Percentiles rank a stretch among this genome's conserved stretches.
Conservation (phyloP, 2,888 invertebrate species). For the Dyspetes luteomarginatus region DNA sequence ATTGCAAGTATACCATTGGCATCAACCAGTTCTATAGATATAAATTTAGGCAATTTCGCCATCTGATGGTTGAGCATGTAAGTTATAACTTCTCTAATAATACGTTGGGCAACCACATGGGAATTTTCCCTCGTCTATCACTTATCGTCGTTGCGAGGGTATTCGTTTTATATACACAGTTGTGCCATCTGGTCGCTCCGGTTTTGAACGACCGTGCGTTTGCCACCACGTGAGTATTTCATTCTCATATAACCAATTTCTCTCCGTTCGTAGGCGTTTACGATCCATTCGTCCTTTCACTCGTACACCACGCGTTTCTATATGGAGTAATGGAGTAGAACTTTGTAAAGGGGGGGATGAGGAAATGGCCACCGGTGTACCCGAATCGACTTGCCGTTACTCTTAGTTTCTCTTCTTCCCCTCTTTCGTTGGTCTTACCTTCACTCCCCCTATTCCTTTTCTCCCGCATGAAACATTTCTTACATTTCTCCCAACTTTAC, state of each 20-base stretch:
- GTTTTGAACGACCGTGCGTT: conserved; percentile 45
- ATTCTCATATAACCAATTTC: conserved; percentile 53
- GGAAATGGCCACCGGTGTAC: not conserved
- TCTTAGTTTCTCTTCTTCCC: conserved; percentile 32
- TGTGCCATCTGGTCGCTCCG: conserved; percentile 25
- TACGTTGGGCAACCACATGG: conserved; percentile 19
- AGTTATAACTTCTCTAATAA: conserved; percentile 48
- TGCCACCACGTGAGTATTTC: conserved; percentile 56
- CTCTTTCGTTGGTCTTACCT: not conserved
- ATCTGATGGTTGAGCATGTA: conserved; percentile 43
- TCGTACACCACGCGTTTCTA: conserved; percentile 8
- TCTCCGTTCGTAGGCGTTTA: conserved; percentile 52
- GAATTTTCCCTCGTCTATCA: conserved; percentile 34
- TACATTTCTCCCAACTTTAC: conserved; percentile 15
- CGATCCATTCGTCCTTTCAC: conserved; percentile 55
- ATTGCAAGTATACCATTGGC: no score
- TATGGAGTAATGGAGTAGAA: conserved; percentile 31
- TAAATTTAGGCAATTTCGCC: conserved; percentile 59
- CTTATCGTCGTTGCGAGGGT: conserved; percentile 31
- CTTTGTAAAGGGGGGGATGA: conserved; percentile 18
- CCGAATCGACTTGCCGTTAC: conserved; percentile 50
- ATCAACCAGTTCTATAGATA: not conserved
- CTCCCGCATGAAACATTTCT: conserved; percentile 21
- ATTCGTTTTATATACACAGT: not conserved
- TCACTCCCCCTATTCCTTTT: not conserved